A percentile compares a stretch with the other conserved stretches of the same genome.
These are phyloP conservation scores for Gryllus bimaculatus DNA, from an alignment of 1,140 invertebrate species.

Conservation along the genomic window DNA sequence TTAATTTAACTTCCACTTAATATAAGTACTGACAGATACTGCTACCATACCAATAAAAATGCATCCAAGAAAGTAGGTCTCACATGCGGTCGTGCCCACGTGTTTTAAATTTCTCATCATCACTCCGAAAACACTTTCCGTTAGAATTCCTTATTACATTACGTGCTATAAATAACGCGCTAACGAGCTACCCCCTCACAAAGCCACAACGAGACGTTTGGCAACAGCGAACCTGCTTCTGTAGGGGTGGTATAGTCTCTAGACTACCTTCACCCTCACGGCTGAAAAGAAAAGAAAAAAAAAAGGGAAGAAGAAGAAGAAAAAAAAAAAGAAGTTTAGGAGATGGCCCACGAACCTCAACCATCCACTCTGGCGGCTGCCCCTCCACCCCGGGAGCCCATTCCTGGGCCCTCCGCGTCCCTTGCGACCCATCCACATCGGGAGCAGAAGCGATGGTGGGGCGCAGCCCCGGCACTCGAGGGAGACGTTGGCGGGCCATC, in stretches of 20 bases:
- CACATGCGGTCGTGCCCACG: no score
- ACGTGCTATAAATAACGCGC: neutral
- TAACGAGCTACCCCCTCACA: neutral
- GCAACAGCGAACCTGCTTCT: neutral
- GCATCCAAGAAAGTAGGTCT: no score
- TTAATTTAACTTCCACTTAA: no score
- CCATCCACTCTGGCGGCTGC: neutral
- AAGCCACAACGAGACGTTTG: neutral
- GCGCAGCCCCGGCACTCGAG: no score
- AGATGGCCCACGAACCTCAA: conserved; percentile 2
- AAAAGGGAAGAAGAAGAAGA: neutral
- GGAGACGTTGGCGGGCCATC: no score
- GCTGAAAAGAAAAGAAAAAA: neutral
- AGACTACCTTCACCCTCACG: neutral
- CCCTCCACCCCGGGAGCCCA: neutral
- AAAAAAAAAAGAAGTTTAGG: neutral
- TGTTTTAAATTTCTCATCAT: no score
- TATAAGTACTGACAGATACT: no score
- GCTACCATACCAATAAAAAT: no score
- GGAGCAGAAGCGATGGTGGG: neutral
- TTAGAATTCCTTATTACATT: neutral
- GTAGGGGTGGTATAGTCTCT: neutral
- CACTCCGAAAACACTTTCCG: no score
- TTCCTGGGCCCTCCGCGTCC: neutral
- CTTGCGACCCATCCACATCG: neutral